Evolutionary conservation across 2,888 invertebrate genomes (phyloP).

Genomic region (Campaea margaritaria): DNA sequence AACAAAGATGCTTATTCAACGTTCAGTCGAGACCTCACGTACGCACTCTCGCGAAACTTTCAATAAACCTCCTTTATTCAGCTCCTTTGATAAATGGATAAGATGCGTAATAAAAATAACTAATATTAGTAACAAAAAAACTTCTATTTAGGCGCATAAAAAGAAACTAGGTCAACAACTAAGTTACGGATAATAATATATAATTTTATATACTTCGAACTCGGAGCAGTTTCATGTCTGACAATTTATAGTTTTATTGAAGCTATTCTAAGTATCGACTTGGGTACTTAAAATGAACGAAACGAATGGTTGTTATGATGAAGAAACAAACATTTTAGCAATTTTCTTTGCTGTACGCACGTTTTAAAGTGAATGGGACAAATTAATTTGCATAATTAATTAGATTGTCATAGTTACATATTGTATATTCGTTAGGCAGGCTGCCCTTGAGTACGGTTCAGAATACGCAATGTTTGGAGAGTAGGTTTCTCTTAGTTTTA

Average conservation of each 20-base stretch:
- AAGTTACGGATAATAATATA: constrained; percentile 19
- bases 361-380: constrained; percentile 8
- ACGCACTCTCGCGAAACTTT: constrained; percentile 48
- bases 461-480: constrained; percentile 33
- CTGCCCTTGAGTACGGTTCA: constrained; percentile 17
- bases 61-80: constrained; percentile 49
- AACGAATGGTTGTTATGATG: no score
- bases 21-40: constrained; percentile 46
- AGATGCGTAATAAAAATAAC: constrained; percentile 39
- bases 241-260: constrained; percentile 4
- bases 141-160: constrained; percentile 38
- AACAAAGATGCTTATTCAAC: constrained; percentile 44
- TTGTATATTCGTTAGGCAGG: constrained; percentile 22
- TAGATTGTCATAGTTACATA: constrained; percentile 24
- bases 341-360: constrained; percentile 9
- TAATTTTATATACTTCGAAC: constrained; percentile 16
- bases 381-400: constrained; percentile 24
- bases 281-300: background rate
- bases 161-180: constrained; percentile 31
- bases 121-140: constrained; percentile 39
- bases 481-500: constrained; percentile 51
- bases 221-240: constrained; percentile 17
- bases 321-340: background rate
- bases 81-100: constrained; percentile 39
- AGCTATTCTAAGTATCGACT: no score